Base-by-base conservation (phyloP, 2,113 vertebrate genomes). In the Clarias gariepinus region DNA sequence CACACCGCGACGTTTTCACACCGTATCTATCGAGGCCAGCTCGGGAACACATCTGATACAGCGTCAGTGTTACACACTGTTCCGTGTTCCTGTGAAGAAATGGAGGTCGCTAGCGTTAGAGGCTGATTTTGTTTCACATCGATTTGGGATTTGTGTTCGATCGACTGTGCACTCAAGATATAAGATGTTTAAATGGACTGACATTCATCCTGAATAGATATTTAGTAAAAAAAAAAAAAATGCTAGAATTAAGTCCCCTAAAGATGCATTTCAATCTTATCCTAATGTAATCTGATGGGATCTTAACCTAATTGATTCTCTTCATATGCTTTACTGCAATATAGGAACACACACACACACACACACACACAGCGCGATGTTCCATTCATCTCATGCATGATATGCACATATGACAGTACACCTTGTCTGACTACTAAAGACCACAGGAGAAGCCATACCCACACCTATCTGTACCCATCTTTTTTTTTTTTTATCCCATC, bases 241-340 rank as follows among this genome's bases (percentile, higher is more conserved):
- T 10, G 1, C 80, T 25, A 28, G 41, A 1, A 28, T 53, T 28
- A 53, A n/a, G 60, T 60, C 57, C 57, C 13, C 21, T 8, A 68
- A 28, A 3, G 8, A 2, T 52, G 33, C n/a, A 28, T 68, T 66
- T 36, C 25, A 23, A 12, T 41, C 10, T 11, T 28, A 57, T 3
- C 66, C 11, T 6, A 36, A 47, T 47, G 41, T 47, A 41, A 68
- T 68, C 64, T 69, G 66, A 64, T 58, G 60, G 47, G 57, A 63
- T 60, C 33, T 19, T 81, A 21, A 41, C 53, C 55, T 28, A 33
- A 21, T 80, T 58, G 53, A 61, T 61, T 18, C n/a, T 57, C 76
- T 78, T 16, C 15, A 30, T 18, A n/a, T 82, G 80, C 61, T 28
- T 41, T 11, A 63, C 58, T 81, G 80, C 58, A 81, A 81, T 81